Percentiles rank a stretch among this genome's conserved stretches.
Evolutionary conservation across 1,140 invertebrate species (phyloP).

Genomic region (Myzus persicae): DNA sequence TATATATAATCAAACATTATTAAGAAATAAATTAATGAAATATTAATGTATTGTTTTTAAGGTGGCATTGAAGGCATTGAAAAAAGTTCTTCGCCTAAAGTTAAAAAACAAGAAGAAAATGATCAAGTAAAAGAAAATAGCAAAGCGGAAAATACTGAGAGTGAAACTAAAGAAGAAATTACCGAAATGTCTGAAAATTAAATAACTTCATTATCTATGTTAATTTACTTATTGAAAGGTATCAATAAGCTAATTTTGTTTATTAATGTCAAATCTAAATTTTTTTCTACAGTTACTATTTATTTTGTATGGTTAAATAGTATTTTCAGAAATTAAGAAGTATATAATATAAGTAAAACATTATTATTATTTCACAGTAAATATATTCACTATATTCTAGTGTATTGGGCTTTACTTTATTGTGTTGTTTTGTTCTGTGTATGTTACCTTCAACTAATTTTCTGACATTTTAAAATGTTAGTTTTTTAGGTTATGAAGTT

Average conservation of each 20-base stretch:
- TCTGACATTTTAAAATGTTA: background rate
- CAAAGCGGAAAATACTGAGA: background rate
- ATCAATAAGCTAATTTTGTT: background rate
- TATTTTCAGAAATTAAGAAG: background rate
- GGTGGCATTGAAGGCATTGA: slow-evolving; percentile 41
- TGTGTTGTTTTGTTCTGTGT: background rate
- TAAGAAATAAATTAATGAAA: background rate
- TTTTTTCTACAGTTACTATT: no score
- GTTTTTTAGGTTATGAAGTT: background rate
- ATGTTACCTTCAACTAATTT: background rate
- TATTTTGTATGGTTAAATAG: background rate
- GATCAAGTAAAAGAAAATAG: background rate
- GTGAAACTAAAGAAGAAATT: background rate
- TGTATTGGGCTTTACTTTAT: background rate
- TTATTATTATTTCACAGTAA: background rate
- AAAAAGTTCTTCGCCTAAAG: background rate
- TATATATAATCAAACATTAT: background rate
- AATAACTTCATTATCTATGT: background rate
- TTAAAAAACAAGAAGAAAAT: slow-evolving; percentile 22
- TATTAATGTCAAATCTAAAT: background rate
- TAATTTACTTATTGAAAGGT: background rate
- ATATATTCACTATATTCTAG: background rate
- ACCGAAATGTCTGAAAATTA: background rate
- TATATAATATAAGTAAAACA: background rate
- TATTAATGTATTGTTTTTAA: slow-evolving; percentile 25